Base-by-base conservation (phyloP, 30 jellyfish, hydroid and myxozoan species). In the Rhopilema esculentum region DNA sequence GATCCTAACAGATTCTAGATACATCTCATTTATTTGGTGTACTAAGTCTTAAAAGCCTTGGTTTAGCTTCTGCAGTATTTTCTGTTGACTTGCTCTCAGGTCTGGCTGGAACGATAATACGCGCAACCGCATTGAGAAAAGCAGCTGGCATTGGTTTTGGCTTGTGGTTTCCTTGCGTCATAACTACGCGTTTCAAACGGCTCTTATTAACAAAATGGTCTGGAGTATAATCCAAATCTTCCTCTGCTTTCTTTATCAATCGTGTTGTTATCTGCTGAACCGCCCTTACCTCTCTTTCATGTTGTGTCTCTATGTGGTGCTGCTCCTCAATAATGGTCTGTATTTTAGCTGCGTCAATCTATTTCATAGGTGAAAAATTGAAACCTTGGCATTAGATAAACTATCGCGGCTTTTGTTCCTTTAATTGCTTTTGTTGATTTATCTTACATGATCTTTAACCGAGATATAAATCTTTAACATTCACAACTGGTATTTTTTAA, bases 331-430 rank as follows among this genome's bases (percentile, higher is more conserved):
- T 69, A 64, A 83, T 69, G 19, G 85, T 51, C 21, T 70, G 85
- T 21, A 52, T 69, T 53, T 83, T 83, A 21, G 78, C 79, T 6
- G 91, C 85, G 78, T 83, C 91, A 75, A 83, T 83, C 91, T 83
- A 85, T n/a, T n/a, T n/a, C n/a, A n/a, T n/a, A n/a, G n/a, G n/a
- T n/a, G n/a, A n/a, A n/a, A n/a, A n/a, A n/a, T n/a, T n/a, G n/a
- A n/a, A n/a, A n/a, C n/a, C n/a, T n/a, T n/a, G n/a, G n/a, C n/a
- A n/a, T n/a, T n/a, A n/a, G n/a, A n/a, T n/a, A n/a, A n/a, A n/a
- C n/a, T n/a, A n/a, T n/a, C n/a, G n/a, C n/a, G n/a, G n/a, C n/a
- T n/a, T n/a, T n/a, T n/a, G n/a, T n/a, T n/a, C n/a, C n/a, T n/a
- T n/a, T n/a, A n/a, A n/a, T n/a, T n/a, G n/a, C n/a, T n/a, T n/a